These are phyloP conservation scores for Lucilia sericata DNA, from an alignment of 1,140 invertebrate genomes.

Conservation along the genomic window DNA sequence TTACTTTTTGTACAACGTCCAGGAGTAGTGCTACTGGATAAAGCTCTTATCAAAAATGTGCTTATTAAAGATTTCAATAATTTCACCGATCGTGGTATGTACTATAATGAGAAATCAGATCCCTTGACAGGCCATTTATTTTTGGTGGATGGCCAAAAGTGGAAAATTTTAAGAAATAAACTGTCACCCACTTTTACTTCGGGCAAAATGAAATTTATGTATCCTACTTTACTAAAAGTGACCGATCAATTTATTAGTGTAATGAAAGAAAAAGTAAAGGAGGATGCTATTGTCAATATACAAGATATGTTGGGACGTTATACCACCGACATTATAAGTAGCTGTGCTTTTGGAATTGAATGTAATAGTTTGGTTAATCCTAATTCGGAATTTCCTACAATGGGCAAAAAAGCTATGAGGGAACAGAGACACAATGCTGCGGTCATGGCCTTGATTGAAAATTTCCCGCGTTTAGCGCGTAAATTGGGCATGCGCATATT, in stretches of 20 bases:
- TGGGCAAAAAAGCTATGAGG: slow-evolving; percentile 62
- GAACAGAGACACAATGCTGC: slow-evolving; percentile 53
- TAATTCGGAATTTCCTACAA: slow-evolving; percentile 69
- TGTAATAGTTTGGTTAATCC: slow-evolving; percentile 71
- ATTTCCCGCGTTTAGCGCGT: slow-evolving; percentile 55
- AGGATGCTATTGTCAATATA: slow-evolving; percentile 53
- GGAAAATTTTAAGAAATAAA: slow-evolving; percentile 73
- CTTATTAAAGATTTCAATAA: slow-evolving; percentile 72
- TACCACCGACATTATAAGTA: slow-evolving; percentile 75
- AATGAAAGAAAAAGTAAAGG: slow-evolving; percentile 48
- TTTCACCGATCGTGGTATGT: slow-evolving; percentile 71
- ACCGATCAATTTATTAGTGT: slow-evolving; percentile 55
- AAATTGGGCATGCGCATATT: slow-evolving; percentile 54
- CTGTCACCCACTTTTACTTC: slow-evolving; percentile 73
- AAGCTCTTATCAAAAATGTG: slow-evolving; percentile 70
- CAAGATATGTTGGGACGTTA: slow-evolving; percentile 70
- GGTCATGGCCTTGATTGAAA: slow-evolving; percentile 58
- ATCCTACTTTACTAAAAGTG: slow-evolving; percentile 68
- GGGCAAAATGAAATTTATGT: slow-evolving; percentile 75
- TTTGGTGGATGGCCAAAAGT: slow-evolving; percentile 70
- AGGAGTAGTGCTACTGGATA: slow-evolving; percentile 55
- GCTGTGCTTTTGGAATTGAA: slow-evolving; percentile 73
- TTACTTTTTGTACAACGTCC: slow-evolving; percentile 56
- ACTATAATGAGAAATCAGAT: slow-evolving; percentile 69
- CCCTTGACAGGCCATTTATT: slow-evolving; percentile 71